Conservation (phyloP, 2,888 invertebrate genomes). For the Drosophila koepferae region DNA sequence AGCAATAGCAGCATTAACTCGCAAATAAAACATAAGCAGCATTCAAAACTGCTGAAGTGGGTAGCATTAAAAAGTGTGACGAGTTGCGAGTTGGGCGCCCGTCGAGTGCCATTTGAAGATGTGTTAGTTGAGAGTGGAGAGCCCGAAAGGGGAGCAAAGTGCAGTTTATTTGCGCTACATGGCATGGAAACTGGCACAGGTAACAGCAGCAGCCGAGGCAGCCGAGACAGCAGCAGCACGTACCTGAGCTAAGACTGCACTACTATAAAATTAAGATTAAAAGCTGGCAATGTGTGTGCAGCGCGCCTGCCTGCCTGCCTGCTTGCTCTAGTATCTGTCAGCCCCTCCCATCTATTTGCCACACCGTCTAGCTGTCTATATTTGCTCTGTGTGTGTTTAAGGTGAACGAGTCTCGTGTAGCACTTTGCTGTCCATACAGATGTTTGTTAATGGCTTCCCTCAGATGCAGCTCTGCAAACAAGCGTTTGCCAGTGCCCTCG, state of each 20-base stretch:
- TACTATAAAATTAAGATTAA: slow-evolving; percentile 80
- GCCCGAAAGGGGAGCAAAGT: not conserved
- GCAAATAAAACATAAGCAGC: slow-evolving; percentile 25
- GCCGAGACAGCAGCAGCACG: slow-evolving; percentile 9
- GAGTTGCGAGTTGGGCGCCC: slow-evolving; percentile 18
- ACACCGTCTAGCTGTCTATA: slow-evolving; percentile 18
- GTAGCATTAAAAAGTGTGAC: slow-evolving; percentile 57
- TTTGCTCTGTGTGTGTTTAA: slow-evolving; percentile 44
- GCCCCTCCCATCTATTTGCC: not conserved
- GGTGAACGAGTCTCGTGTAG: slow-evolving; percentile 44
- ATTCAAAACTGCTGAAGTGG: slow-evolving; percentile 39
- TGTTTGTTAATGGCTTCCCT: slow-evolving; percentile 67
- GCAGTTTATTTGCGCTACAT: slow-evolving; percentile 24
- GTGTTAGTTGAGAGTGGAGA: slow-evolving; percentile 6
- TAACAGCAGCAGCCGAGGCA: slow-evolving; percentile 4
- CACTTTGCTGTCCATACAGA: slow-evolving; percentile 52
- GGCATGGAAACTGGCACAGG: slow-evolving; percentile 20
- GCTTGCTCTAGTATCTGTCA: not conserved
- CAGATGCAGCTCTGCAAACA: slow-evolving; percentile 23
- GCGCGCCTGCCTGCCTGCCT: not conserved
- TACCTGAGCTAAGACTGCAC: slow-evolving; percentile 18
- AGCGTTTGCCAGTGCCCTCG: slow-evolving; percentile 25
- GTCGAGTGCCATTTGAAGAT: slow-evolving; percentile 16
- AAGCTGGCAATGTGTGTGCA: slow-evolving; percentile 54
- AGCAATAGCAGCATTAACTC: not conserved